Conservation (phyloP, 1,140 invertebrate species). For the Hormaphis cornu region DNA sequence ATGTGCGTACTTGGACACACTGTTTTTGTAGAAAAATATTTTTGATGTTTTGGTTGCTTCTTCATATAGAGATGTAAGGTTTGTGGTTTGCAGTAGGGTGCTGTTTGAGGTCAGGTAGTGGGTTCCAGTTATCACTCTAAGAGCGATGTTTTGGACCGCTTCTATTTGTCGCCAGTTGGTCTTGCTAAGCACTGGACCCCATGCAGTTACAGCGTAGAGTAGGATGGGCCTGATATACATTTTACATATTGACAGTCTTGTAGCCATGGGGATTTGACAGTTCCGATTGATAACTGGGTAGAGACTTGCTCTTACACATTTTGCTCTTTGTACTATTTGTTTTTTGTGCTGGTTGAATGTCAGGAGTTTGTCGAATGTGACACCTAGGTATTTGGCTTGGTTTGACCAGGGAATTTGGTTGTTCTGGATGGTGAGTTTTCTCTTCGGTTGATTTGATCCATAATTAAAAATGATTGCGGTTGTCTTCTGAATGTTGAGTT, state of each 20-base stretch:
- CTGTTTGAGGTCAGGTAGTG: background rate
- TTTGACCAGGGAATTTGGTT: no score
- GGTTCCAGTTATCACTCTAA: background rate
- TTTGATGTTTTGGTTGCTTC: background rate
- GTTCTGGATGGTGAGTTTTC: no score
- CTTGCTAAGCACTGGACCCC: background rate
- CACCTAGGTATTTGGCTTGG: no score
- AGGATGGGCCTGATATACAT: background rate
- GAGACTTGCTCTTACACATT: background rate
- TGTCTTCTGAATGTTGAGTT: background rate
- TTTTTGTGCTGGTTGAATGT: background rate
- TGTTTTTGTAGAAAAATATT: background rate
- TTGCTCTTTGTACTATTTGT: background rate
- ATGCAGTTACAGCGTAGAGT: background rate
- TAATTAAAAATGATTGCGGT: no score
- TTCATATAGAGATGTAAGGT: background rate
- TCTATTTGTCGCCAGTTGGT: background rate
- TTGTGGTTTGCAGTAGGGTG: background rate
- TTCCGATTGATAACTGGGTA: background rate
- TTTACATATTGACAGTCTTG: background rate
- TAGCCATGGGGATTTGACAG: background rate
- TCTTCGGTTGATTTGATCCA: no score
- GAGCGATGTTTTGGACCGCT: background rate
- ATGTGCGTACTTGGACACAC: background rate
- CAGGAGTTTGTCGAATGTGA: background rate